Conservation (phyloP, 2,888 invertebrate genomes). For the Lamproptera curius region DNA sequence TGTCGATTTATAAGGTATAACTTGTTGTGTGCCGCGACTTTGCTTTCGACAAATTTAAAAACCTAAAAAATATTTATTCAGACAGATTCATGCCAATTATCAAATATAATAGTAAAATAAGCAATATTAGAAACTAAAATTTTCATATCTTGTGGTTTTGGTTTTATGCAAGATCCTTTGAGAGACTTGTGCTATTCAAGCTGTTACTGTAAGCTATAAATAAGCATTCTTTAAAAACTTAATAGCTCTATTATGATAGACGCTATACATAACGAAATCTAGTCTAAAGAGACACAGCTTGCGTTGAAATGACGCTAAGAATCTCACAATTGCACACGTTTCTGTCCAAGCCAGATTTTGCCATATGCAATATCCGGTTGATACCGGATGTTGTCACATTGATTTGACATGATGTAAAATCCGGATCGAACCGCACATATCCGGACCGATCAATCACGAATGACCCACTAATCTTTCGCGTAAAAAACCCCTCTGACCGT, state of each 20-base stretch:
- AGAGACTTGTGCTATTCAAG: too few species aligned
- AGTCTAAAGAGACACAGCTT: too few species aligned
- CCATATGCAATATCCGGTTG: neutral
- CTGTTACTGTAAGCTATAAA: too few species aligned
- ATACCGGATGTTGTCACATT: neutral
- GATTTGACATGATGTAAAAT: neutral
- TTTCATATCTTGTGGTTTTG: neutral
- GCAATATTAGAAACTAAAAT: neutral
- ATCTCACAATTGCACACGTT: neutral
- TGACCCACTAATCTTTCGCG: neutral
- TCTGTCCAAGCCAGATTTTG: neutral
- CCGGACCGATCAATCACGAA: neutral
- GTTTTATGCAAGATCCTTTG: too few species aligned
- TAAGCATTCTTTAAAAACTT: too few species aligned
- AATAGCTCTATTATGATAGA: too few species aligned
- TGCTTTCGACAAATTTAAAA: neutral
- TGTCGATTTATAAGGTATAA: slow-evolving; percentile 1
- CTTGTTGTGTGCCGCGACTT: neutral
- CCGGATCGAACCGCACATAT: neutral
- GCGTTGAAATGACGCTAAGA: too few species aligned
- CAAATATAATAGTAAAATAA: neutral
- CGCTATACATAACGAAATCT: too few species aligned
- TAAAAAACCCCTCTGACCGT: neutral
- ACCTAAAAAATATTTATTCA: neutral
- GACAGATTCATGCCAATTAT: too few species aligned